Conservation (phyloP, 2,888 invertebrate genomes). For the Drosophila multiciliata region DNA sequence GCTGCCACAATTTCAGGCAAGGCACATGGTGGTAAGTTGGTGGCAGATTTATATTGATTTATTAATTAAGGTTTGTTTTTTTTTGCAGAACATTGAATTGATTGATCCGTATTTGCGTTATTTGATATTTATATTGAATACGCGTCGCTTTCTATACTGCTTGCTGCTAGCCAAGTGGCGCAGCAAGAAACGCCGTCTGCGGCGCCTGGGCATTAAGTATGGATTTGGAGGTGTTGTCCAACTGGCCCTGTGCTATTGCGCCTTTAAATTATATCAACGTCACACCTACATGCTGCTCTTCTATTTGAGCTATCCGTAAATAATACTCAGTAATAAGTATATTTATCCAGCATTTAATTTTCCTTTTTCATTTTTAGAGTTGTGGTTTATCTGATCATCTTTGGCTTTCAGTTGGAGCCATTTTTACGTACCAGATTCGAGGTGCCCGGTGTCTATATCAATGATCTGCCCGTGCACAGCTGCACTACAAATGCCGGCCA, state of each 20-base stretch:
- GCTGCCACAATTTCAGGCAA: conserved; percentile 96
- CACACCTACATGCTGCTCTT: conserved; percentile 92
- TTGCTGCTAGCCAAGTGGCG: conserved; percentile 84
- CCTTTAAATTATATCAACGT: conserved; percentile 90
- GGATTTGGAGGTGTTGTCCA: conserved; percentile 87
- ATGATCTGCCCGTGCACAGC: conserved; percentile 90
- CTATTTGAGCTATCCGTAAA: conserved; percentile 96
- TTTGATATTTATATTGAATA: conserved; percentile 92
- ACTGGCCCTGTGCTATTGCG: conserved; percentile 88
- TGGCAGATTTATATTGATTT: neutral
- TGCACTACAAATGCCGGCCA: conserved; percentile 90
- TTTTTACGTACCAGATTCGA: conserved; percentile 88
- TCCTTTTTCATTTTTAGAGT: conserved; percentile 85
- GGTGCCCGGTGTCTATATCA: conserved; percentile 84
- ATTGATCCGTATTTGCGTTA: conserved; percentile 95
- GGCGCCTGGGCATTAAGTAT: conserved; percentile 71
- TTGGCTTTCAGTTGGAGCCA: conserved; percentile 91
- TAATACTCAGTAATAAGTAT: neutral
- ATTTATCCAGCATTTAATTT: neutral
- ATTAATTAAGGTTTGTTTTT: neutral
- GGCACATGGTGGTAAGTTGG: conserved; percentile 93
- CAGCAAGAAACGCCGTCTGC: conserved; percentile 81
- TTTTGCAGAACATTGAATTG: conserved; percentile 94
- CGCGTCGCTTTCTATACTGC: conserved; percentile 91
- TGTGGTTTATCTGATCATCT: conserved; percentile 91